Conservation (phyloP, 2,797 vertebrate species). For the Xenentodon cancila region DNA sequence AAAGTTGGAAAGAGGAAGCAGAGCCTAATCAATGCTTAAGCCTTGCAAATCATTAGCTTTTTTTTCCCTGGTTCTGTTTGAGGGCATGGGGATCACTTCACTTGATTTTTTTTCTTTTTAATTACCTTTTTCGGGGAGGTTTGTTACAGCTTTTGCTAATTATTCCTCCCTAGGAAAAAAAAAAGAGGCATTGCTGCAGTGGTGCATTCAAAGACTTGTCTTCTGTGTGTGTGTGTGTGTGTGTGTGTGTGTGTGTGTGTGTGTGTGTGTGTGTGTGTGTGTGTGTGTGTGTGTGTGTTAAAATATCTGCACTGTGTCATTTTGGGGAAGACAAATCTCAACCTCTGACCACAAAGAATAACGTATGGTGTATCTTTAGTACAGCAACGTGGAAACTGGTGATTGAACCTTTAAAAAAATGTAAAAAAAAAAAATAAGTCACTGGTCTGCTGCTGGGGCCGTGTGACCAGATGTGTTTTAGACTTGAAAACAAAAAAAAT, state of each 20-base stretch:
- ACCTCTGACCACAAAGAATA: constrained; percentile 51
- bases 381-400: constrained; percentile 35
- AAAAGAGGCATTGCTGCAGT: constrained; percentile 61
- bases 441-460: constrained; percentile 44
- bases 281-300: constrained; percentile 5
- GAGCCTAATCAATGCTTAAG: constrained; percentile 38
- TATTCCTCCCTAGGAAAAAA: neutral
- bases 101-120: constrained; percentile 3
- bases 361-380: constrained; percentile 43
- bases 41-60: constrained; percentile 51
- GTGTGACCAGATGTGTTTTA: constrained; percentile 9
- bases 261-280: constrained; percentile 8
- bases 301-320: constrained; percentile 60
- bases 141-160: neutral
- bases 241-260: constrained; percentile 1
- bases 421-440: constrained; percentile 19
- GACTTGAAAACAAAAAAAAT: constrained; percentile 1
- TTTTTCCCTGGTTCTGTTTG: constrained; percentile 30
- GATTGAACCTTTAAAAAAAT: constrained; percentile 31
- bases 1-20: neutral
- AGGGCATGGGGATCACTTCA: constrained; percentile 33
- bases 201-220: constrained; percentile 60
- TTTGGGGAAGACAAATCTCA: constrained; percentile 46
- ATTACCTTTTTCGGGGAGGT: constrained; percentile 12
- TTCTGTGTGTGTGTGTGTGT: constrained; percentile 12